Evolutionary conservation across 2,888 invertebrate species (phyloP).

Genomic region (Platycnemis pennipes): DNA sequence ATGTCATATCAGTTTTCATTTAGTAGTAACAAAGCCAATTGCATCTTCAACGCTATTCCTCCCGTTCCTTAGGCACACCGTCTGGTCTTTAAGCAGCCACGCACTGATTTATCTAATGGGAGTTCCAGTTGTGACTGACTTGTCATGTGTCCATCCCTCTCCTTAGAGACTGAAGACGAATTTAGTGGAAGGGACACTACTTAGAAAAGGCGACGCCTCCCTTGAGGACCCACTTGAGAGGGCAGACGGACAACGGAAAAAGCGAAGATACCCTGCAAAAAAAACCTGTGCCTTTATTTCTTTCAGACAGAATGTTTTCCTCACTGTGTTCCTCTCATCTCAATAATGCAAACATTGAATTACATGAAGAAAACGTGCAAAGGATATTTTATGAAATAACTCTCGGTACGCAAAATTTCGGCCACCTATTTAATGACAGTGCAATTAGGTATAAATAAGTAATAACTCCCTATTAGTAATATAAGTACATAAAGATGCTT

Average conservation of each 20-base stretch:
- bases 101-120: constrained; percentile 43
- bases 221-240: constrained; percentile 47
- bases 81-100: background rate
- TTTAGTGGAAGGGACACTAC: background rate
- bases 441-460: no score
- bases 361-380: no score
- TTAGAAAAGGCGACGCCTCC: constrained; percentile 39
- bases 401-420: no score
- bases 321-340: background rate
- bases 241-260: constrained; percentile 39
- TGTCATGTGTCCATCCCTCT: constrained; percentile 46
- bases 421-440: no score
- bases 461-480: no score
- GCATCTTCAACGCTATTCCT: background rate
- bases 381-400: no score
- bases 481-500: no score
- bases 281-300: background rate
- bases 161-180: background rate
- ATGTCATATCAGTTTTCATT: no score
- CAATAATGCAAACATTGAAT: no score
- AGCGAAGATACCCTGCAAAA: background rate
- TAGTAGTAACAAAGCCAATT: no score
- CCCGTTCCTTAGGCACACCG: background rate
- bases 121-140: constrained; percentile 51
- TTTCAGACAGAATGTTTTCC: background rate